Percentiles rank a stretch among this genome's conserved stretches.
These are phyloP conservation scores for Tigriopus californicus DNA, from an alignment of 2,888 invertebrate genomes.

Conservation along the genomic window DNA sequence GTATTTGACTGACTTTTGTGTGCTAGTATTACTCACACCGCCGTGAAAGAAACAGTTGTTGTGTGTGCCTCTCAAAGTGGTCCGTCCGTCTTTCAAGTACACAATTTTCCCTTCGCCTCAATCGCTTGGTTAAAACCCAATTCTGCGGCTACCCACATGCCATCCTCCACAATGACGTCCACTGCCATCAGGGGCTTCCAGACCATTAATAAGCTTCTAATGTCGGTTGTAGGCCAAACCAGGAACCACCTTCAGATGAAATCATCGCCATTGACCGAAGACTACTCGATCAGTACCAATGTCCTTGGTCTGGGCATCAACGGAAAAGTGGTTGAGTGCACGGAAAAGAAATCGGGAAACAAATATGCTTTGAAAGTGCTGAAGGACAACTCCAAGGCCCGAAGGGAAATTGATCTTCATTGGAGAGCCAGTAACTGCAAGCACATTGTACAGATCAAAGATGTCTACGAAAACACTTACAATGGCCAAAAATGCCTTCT, in stretches of 20 bases:
- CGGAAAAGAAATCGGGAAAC: slow-evolving; percentile 47
- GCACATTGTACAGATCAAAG: slow-evolving; percentile 76
- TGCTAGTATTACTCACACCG: too few species aligned
- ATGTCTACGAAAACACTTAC: slow-evolving; percentile 94
- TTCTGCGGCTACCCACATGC: too few species aligned
- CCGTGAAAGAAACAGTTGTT: too few species aligned
- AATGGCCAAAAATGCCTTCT: slow-evolving; percentile 74
- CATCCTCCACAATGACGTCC: too few species aligned
- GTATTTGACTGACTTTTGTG: too few species aligned
- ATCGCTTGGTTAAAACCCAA: too few species aligned
- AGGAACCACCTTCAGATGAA: slow-evolving; percentile 32
- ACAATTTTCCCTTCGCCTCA: too few species aligned
- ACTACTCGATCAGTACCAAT: slow-evolving; percentile 76
- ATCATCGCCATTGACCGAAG: slow-evolving; percentile 61
- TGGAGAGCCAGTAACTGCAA: slow-evolving; percentile 76
- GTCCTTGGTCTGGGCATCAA: slow-evolving; percentile 93
- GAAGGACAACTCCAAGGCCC: slow-evolving; percentile 74
- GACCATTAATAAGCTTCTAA: not conserved
- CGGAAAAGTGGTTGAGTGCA: slow-evolving; percentile 94
- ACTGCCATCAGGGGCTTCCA: not conserved
- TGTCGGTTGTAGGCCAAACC: slow-evolving; percentile 5
- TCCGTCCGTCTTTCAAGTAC: too few species aligned
- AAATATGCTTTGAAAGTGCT: slow-evolving; percentile 86
- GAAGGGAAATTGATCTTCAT: slow-evolving; percentile 86
- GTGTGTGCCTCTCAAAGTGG: too few species aligned